Evolutionary conservation across 2,113 vertebrate genomes (phyloP), one percentile per base, ranked within the genome.

Genomic region (Solea senegalensis): DNA sequence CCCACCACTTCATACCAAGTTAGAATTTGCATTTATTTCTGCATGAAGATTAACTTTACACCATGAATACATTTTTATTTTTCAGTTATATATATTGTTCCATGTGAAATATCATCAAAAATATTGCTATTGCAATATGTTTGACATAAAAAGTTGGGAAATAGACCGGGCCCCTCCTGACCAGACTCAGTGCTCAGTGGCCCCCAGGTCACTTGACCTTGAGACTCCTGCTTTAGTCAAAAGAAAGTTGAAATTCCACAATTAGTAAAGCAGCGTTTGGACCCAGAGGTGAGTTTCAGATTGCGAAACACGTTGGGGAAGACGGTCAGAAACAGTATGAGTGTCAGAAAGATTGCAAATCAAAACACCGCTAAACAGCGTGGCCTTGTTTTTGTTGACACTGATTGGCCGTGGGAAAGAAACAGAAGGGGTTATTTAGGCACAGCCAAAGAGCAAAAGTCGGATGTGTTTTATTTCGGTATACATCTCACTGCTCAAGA

Each of bases 231-330:
- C 34, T 4, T 34, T 34, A 6, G 34, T 4, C 34, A 34, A 46
- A 53, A 67, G 13, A 16, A 8, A 82, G 53, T n/a, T 74, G 8
- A 58, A 81, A 74, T 54, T 41, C 15, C 56, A 55, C 52, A 66
- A 78, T 56, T 68, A 65, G 13, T 7, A 50, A 21, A 71, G 46
- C 5, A 44, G 49, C 16, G 66, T 10, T 13, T 2, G 69, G 65
- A 52, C 50, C 34, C 54, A 7, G 39, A 69, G 63, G 41, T 73
- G 57, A 40, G 65, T 67, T 16, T 52, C 54, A 48, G 60, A 56
- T 51, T 65, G 48, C 59, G 54, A 0, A 46, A 61, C 14, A 52
- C 16, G 46, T 71, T 75, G 61, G 15, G 50, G 4, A 4, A 43
- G 54, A 60, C 16, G 7, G 34, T 57, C n/a, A 43, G 7, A 5